phyloP scores from a whole-genome alignment of 2,888 invertebrate species.

The Eilema griseolum region DNA sequence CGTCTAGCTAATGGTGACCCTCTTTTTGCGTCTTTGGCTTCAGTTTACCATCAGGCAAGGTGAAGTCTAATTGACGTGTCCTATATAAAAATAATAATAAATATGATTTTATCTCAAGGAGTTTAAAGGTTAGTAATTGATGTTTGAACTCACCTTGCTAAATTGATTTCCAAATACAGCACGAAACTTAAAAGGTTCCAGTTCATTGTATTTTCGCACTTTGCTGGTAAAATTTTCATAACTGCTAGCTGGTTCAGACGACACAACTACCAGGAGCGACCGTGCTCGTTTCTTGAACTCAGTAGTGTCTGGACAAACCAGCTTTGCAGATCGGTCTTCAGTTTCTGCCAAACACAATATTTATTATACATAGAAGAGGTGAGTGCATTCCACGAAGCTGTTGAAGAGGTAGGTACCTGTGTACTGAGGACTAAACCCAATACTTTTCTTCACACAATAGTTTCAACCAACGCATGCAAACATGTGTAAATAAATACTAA shows the following conservation, averaged over 20 bases:
- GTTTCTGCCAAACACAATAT: slow-evolving; percentile 62
- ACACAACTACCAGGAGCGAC: slow-evolving; percentile 95
- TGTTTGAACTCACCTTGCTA: slow-evolving; percentile 77
- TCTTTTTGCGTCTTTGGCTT: too few relatives aligned
- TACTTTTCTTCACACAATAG: too few relatives aligned
- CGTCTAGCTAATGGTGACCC: too few relatives aligned
- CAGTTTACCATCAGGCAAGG: too few relatives aligned
- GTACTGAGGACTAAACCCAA: too few relatives aligned
- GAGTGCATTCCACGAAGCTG: too few relatives aligned
- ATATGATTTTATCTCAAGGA: too few relatives aligned
- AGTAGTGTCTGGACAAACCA: slow-evolving; percentile 85
- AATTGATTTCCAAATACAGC: slow-evolving; percentile 83
- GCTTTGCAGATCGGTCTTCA: slow-evolving; percentile 79
- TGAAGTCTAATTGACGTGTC: too few relatives aligned
- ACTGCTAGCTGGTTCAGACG: slow-evolving; percentile 92
- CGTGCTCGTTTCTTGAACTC: slow-evolving; percentile 91
- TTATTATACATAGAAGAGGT: neutral
- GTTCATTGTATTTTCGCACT: slow-evolving; percentile 93
- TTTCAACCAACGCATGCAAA: neutral
- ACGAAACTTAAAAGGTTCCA: slow-evolving; percentile 94
- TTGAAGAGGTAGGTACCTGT: too few relatives aligned
- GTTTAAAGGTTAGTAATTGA: too few relatives aligned
- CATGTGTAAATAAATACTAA: too few relatives aligned
- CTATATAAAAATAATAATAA: too few relatives aligned
- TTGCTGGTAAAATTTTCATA: slow-evolving; percentile 92